These are phyloP conservation scores for Boulengerochromis microlepis DNA, from an alignment of 2,113 vertebrate species.

Conservation along the genomic window DNA sequence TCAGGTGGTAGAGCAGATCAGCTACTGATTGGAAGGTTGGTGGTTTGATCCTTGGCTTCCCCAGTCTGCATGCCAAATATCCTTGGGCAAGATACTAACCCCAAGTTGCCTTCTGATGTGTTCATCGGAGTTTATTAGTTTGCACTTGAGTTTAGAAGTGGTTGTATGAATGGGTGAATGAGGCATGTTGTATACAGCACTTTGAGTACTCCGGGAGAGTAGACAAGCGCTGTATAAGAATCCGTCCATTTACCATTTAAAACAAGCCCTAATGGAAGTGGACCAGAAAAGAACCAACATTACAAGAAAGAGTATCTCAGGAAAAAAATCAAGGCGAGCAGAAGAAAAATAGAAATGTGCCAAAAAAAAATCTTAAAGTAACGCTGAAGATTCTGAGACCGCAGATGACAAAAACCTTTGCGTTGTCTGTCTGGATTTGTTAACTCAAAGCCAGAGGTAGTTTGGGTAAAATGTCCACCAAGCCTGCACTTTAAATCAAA, in stretches of 20 bases:
- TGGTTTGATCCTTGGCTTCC: rapidly evolving
- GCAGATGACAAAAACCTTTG: rapidly evolving
- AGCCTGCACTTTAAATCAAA: not conserved
- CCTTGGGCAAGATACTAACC: not conserved
- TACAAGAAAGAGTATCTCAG: not conserved
- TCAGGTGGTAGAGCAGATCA: not conserved
- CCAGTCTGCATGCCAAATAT: not conserved
- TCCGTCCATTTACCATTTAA: not conserved
- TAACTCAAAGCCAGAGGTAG: not conserved
- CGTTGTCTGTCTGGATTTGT: not conserved
- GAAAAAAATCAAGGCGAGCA: not conserved
- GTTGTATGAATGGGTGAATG: not conserved
- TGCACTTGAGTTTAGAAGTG: not conserved
- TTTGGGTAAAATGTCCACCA: not conserved
- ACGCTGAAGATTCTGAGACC: not conserved
- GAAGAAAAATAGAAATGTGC: not conserved
- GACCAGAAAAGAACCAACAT: not conserved
- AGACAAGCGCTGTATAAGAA: not conserved
- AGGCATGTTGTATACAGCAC: not conserved
- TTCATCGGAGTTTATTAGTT: not conserved
- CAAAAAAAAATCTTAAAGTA: not conserved
- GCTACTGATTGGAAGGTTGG: not conserved
- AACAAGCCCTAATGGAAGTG: not conserved
- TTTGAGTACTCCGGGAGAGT: not conserved
- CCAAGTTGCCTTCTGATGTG: not conserved